Percentiles rank a stretch among this genome's conserved stretches.
phyloP scores from a whole-genome alignment of 2,888 invertebrate species.

The Zaprionus obscuricornis region DNA sequence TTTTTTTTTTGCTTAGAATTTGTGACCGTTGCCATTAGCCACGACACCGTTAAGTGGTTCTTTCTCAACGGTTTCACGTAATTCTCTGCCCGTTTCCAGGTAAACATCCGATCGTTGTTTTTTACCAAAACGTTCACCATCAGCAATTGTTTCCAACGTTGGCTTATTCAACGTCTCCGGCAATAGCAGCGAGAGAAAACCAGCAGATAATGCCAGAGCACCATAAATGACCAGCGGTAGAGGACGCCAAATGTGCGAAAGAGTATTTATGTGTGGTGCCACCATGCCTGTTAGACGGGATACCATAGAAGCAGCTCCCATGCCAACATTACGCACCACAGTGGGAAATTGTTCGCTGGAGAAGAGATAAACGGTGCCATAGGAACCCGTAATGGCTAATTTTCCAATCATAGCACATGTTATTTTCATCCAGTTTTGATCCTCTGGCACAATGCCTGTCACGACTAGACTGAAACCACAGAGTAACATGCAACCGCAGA shows the following conservation, averaged over 20 bases:
- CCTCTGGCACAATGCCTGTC: slow-evolving; percentile 85
- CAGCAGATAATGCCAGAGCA: slow-evolving; percentile 88
- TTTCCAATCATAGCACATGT: slow-evolving; percentile 89
- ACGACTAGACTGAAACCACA: slow-evolving; percentile 86
- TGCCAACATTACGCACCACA: slow-evolving; percentile 91
- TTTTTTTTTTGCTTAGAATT: slow-evolving; percentile 27
- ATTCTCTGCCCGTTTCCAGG: slow-evolving; percentile 62
- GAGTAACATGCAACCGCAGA: slow-evolving; percentile 88
- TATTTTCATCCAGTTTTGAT: slow-evolving; percentile 85
- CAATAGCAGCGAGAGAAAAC: slow-evolving; percentile 88
- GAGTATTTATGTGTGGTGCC: slow-evolving; percentile 91
- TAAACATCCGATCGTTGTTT: slow-evolving; percentile 56
- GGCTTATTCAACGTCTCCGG: slow-evolving; percentile 92
- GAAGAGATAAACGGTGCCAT: slow-evolving; percentile 89
- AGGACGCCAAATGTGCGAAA: slow-evolving; percentile 86
- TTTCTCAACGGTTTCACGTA: slow-evolving; percentile 46
- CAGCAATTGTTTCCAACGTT: slow-evolving; percentile 91
- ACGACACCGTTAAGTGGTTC: slow-evolving; percentile 58
- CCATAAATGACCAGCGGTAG: slow-evolving; percentile 91
- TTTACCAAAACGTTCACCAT: slow-evolving; percentile 88
- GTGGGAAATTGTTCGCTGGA: slow-evolving; percentile 91
- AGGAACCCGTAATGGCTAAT: slow-evolving; percentile 89
- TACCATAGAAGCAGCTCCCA: slow-evolving; percentile 93
- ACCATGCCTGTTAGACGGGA: slow-evolving; percentile 89
- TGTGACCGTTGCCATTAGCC: slow-evolving; percentile 40